phyloP scores from a whole-genome alignment of 2,797 vertebrate species.

The Forpus xanthops region DNA sequence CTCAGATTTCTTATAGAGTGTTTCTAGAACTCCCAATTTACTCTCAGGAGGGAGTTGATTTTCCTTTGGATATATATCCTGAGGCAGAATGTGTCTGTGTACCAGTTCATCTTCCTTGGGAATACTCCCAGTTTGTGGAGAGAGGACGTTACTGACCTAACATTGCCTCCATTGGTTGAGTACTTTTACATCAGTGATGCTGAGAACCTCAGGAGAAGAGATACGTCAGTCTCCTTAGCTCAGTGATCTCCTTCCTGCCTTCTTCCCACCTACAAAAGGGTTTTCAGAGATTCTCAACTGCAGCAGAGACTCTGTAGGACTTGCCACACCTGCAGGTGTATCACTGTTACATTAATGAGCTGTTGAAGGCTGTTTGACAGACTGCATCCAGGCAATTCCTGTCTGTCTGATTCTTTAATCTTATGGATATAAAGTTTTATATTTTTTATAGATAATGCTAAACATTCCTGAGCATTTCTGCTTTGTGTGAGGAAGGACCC shows the following conservation, averaged over 20 bases:
- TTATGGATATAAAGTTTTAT: not conserved
- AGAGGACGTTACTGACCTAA: not conserved
- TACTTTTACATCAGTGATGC: not conserved
- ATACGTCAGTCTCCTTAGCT: not conserved
- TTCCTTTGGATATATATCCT: not conserved
- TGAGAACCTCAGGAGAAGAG: not conserved
- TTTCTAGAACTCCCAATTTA: not conserved
- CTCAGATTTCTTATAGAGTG: not conserved
- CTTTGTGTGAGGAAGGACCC: not conserved
- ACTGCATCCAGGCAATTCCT: not conserved
- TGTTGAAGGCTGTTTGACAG: not conserved
- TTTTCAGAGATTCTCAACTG: not conserved
- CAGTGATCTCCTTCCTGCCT: not conserved
- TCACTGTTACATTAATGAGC: not conserved
- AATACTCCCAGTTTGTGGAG: not conserved
- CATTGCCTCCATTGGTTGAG: not conserved
- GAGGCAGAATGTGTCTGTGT: not conserved
- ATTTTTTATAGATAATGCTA: not conserved
- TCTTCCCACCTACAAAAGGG: not conserved
- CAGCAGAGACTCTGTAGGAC: not conserved
- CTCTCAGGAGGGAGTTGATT: not conserved
- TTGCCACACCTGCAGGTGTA: not conserved
- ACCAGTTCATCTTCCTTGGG: not conserved
- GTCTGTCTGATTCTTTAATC: not conserved
- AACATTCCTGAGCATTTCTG: not conserved